Evolutionary conservation across 2,113 vertebrate genomes (phyloP).

Genomic region (Scomber japonicus): DNA sequence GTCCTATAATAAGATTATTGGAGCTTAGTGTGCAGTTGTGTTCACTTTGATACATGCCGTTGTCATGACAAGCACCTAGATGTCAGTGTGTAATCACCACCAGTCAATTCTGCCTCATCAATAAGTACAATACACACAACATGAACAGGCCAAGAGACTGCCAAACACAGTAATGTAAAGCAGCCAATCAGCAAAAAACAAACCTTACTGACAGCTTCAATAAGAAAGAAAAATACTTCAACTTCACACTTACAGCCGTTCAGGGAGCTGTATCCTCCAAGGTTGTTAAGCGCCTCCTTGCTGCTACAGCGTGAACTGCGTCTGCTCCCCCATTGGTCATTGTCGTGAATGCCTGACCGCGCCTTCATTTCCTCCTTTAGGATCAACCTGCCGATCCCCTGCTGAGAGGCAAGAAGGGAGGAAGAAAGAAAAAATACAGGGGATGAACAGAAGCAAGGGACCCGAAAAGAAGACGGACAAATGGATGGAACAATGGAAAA

Average conservation of each 20-base stretch:
- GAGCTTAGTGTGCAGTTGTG: too few relatives aligned
- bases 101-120: too few relatives aligned
- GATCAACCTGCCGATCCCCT: slow-evolving; percentile 96
- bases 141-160: neutral
- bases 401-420: slow-evolving; percentile 46
- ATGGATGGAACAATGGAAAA: slow-evolving; percentile 21
- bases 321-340: slow-evolving; percentile 92
- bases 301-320: slow-evolving; percentile 92
- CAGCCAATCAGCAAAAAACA: neutral
- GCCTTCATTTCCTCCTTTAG: slow-evolving; percentile 99
- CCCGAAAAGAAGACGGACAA: neutral
- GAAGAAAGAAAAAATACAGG: neutral
- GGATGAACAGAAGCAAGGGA: slow-evolving; percentile 4
- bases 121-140: neutral
- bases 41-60: too few relatives aligned
- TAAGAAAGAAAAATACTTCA: neutral
- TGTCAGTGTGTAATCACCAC: too few relatives aligned
- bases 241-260: slow-evolving; percentile 91
- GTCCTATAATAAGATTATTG: too few relatives aligned
- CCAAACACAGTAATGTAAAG: neutral
- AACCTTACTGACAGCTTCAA: neutral
- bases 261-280: slow-evolving; percentile 89
- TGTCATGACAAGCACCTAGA: too few relatives aligned
- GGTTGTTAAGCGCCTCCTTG: slow-evolving; percentile 91
- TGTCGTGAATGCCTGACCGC: slow-evolving; percentile 90